Percentiles rank a stretch among this genome's conserved stretches.
Evolutionary conservation across 2,797 vertebrate genomes (phyloP).

Genomic region (Hoplostethus atlanticus): DNA sequence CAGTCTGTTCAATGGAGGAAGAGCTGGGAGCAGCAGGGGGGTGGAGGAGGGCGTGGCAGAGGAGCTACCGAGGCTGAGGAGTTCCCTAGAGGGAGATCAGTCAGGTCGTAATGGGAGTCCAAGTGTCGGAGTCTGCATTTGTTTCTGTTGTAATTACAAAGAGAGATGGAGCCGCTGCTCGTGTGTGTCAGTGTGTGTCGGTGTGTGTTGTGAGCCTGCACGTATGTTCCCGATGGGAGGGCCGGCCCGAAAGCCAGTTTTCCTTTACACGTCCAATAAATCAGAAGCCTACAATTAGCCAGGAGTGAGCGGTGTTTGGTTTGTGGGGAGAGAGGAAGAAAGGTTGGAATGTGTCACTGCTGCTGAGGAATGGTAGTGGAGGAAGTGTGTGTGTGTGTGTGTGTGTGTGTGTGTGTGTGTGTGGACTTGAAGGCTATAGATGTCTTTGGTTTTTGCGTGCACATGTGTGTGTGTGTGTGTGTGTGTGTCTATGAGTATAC

Average conservation of each 20-base stretch:
- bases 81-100: slow-evolving; percentile 65
- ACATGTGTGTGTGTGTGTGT: slow-evolving; percentile 10
- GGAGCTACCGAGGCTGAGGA: slow-evolving; percentile 48
- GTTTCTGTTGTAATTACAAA: slow-evolving; percentile 71
- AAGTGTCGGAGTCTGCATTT: slow-evolving; percentile 40
- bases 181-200: slow-evolving; percentile 26
- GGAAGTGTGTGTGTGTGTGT: slow-evolving; percentile 6
- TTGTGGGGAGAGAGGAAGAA: slow-evolving; percentile 81
- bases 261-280: slow-evolving; percentile 75
- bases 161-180: slow-evolving; percentile 50
- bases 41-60: slow-evolving; percentile 36
- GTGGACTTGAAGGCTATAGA: neutral
- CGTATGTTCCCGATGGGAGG: slow-evolving; percentile 73
- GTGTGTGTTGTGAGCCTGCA: slow-evolving; percentile 21
- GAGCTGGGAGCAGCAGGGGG: slow-evolving; percentile 31
- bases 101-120: slow-evolving; percentile 55
- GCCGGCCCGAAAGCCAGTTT: slow-evolving; percentile 62
- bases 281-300: slow-evolving; percentile 82
- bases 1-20: slow-evolving; percentile 43
- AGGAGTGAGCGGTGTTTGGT: slow-evolving; percentile 77
- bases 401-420: slow-evolving; percentile 10
- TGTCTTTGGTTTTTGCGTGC: slow-evolving; percentile 16
- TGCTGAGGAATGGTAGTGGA: slow-evolving; percentile 71
- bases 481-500: slow-evolving; percentile 53
- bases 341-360: slow-evolving; percentile 77